Conservation (phyloP, 2,888 invertebrate species). For the Melipona bicolor region DNA sequence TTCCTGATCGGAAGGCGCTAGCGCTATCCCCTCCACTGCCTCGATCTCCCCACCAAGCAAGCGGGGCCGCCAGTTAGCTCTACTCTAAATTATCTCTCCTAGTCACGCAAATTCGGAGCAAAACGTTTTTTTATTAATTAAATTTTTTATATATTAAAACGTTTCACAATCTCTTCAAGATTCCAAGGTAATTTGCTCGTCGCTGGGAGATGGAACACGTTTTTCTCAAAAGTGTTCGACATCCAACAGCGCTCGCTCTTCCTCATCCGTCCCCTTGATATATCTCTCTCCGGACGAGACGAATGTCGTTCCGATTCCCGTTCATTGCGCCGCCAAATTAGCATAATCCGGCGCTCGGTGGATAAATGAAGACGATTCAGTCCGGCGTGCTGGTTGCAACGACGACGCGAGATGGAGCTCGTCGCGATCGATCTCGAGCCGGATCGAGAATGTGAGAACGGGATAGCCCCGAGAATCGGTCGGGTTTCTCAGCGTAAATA, state of each 20-base stretch:
- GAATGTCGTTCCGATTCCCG: slow-evolving; percentile 26
- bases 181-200: slow-evolving; percentile 71
- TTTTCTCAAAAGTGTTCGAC: slow-evolving; percentile 33
- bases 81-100: no score
- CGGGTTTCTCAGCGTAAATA: slow-evolving; percentile 38
- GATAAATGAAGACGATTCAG: slow-evolving; percentile 36
- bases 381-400: slow-evolving; percentile 1
- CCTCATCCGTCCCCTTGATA: background rate
- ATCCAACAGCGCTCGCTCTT: slow-evolving; percentile 19
- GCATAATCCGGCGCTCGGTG: slow-evolving; percentile 64
- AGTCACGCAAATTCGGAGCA: background rate
- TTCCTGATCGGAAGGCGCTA: no score
- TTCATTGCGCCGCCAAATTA: slow-evolving; percentile 54
- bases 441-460: slow-evolving; percentile 5
- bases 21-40: no score
- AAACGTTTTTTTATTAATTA: no score
- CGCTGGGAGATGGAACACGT: slow-evolving; percentile 66
- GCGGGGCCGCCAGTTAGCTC: no score
- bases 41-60: no score
- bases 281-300: background rate
- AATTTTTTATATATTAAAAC: no score
- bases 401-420: background rate
- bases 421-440: slow-evolving; percentile 26
- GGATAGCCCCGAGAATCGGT: background rate
- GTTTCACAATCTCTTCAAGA: slow-evolving; percentile 34